Percentiles rank a stretch among this genome's conserved stretches.
These are phyloP conservation scores for Shinisaurus crocodilurus DNA, from an alignment of 2,113 vertebrate species.

Conservation along the genomic window DNA sequence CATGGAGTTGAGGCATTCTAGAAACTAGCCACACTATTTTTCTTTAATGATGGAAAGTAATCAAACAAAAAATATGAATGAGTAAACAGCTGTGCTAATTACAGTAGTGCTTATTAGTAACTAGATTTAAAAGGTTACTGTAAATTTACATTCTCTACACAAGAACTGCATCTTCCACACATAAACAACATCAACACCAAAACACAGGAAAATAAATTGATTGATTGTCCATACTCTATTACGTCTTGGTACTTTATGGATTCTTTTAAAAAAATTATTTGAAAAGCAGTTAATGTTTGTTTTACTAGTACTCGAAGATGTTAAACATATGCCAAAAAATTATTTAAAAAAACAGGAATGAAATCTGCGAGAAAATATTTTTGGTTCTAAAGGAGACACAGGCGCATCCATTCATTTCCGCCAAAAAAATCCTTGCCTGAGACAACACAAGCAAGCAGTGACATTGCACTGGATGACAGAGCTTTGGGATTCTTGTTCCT, in stretches of 20 bases:
- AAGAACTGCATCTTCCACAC: conserved; percentile 99
- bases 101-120: conserved; percentile 99
- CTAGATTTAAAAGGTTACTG: conserved; percentile 99
- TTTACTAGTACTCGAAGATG: conserved; percentile 81
- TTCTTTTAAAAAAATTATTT: conserved; percentile 80
- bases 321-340: conserved; percentile 86
- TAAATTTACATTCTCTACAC: conserved; percentile 99
- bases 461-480: conserved; percentile 98
- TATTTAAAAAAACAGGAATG: conserved; percentile 97
- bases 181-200: conserved; percentile 98
- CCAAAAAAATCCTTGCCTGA: conserved; percentile 95
- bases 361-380: conserved; percentile 97
- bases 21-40: conserved; percentile 85
- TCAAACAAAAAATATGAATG: conserved; percentile 87
- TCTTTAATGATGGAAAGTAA: conserved; percentile 80
- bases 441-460: conserved; percentile 94
- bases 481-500: conserved; percentile 94
- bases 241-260: conserved; percentile 96
- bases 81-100: conserved; percentile 93
- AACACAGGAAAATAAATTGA: conserved; percentile 91
- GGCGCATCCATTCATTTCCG: conserved; percentile 98
- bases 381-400: conserved; percentile 98
- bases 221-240: conserved; percentile 99
- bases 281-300: conserved; percentile 82
- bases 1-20: conserved; percentile 84